Evolutionary conservation across 2,888 invertebrate genomes (phyloP).

Genomic region (Pristionchus entomophagus): DNA sequence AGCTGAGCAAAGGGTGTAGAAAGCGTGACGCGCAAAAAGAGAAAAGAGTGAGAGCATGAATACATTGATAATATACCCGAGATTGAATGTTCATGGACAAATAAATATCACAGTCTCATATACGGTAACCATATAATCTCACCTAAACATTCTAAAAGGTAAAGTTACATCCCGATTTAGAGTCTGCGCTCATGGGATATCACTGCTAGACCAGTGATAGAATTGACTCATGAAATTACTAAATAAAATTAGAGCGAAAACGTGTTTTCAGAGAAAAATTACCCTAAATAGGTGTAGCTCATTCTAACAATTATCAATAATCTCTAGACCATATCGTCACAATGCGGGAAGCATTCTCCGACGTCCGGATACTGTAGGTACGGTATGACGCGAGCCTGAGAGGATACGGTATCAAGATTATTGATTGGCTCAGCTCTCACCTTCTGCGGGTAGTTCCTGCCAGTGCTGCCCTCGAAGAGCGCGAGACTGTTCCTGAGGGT

Average conservation of each 20-base stretch:
- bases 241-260: too few relatives aligned
- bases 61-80: neutral
- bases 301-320: too few relatives aligned
- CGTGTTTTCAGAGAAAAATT: too few relatives aligned
- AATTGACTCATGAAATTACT: too few relatives aligned
- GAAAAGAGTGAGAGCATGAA: too few relatives aligned
- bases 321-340: slow-evolving; percentile 56
- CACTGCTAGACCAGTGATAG: too few relatives aligned
- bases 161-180: neutral
- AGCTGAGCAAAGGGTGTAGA: neutral
- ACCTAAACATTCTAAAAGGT: neutral
- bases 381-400: slow-evolving; percentile 59
- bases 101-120: neutral
- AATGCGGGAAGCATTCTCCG: slow-evolving; percentile 65
- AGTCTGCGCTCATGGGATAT: neutral
- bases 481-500: slow-evolving; percentile 46
- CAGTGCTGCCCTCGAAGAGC: slow-evolving; percentile 58
- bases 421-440: neutral
- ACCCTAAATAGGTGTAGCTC: too few relatives aligned
- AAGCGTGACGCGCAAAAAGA: neutral
- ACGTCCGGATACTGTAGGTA: slow-evolving; percentile 61
- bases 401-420: neutral
- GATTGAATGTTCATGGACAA: neutral
- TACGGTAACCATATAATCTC: neutral
- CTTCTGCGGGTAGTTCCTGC: slow-evolving; percentile 55